Percentiles rank a stretch among this genome's conserved stretches.
phyloP scores from a whole-genome alignment of 2,113 vertebrate genomes.

The Prionailurus viverrinus region DNA sequence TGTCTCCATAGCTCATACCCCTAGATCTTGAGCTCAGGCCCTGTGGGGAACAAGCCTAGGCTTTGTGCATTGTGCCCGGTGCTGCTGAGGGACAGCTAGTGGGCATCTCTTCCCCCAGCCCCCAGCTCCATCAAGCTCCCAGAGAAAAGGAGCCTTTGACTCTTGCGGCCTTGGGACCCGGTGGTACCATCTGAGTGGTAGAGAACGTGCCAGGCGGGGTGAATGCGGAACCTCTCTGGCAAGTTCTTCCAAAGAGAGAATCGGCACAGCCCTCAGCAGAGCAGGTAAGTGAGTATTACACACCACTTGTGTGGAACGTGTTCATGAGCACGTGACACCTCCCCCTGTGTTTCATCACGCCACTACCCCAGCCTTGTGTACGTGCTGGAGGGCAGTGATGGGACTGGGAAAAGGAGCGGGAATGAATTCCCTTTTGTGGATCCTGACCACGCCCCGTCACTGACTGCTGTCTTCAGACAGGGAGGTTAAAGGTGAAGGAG shows the following conservation, averaged over 20 bases:
- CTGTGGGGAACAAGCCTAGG: slow-evolving; percentile 39
- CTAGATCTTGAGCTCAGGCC: slow-evolving; percentile 29
- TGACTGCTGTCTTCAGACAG: background rate
- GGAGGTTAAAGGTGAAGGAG: background rate
- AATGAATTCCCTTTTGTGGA: background rate
- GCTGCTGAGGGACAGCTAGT: background rate
- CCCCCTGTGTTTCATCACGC: background rate
- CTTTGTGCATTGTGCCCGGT: slow-evolving; percentile 62
- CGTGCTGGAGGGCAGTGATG: too few species aligned
- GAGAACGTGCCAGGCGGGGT: slow-evolving; percentile 39
- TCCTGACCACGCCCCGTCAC: background rate
- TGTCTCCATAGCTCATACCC: background rate
- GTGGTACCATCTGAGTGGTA: slow-evolving; percentile 70
- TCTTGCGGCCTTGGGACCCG: slow-evolving; percentile 64
- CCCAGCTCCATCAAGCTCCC: background rate
- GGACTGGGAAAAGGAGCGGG: background rate
- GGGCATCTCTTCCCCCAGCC: background rate
- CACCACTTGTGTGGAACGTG: background rate
- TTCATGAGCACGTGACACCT: background rate
- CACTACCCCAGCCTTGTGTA: background rate
- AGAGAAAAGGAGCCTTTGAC: slow-evolving; percentile 79
- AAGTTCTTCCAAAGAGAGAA: background rate
- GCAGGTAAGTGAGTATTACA: background rate
- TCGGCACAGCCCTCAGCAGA: background rate
- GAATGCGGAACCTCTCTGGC: background rate